Evolutionary conservation across 2,113 vertebrate genomes (phyloP).

Genomic region (Oreocharis arfaki): DNA sequence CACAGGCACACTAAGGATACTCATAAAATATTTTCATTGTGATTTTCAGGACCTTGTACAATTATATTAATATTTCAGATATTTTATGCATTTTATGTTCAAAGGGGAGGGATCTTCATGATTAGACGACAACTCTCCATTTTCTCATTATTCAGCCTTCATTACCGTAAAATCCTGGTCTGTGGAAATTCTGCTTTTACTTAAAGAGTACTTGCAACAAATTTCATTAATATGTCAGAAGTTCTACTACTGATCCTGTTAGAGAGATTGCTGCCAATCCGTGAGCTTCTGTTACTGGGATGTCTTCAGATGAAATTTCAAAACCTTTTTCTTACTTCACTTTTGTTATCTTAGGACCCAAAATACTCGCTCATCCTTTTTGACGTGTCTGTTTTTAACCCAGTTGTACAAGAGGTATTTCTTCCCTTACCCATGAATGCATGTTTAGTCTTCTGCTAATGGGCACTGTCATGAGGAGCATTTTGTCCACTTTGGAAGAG

Average conservation of each 20-base stretch:
- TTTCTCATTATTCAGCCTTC: constrained; percentile 1
- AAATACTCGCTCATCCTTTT: not conserved
- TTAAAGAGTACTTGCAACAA: not conserved
- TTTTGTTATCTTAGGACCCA: not conserved
- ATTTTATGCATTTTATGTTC: constrained; percentile 48
- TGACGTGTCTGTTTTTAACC: not conserved
- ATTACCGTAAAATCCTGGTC: not conserved
- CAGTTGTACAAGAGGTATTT: not conserved
- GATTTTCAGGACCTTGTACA: constrained; percentile 55
- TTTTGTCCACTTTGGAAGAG: not conserved
- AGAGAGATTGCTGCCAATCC: not conserved
- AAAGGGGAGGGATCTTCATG: not conserved
- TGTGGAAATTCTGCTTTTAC: not conserved
- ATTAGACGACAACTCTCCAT: constrained; percentile 12
- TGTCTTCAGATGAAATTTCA: not conserved
- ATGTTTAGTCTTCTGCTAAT: not conserved
- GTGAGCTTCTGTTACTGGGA: not conserved
- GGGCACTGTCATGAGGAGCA: not conserved
- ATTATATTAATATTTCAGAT: constrained; percentile 60
- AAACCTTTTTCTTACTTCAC: not conserved
- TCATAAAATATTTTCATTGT: constrained; percentile 67
- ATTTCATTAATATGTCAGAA: not conserved
- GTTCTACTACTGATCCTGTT: not conserved
- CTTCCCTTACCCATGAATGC: not conserved
- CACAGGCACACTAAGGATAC: constrained; percentile 56